A percentile compares a stretch with the other conserved stretches of the same genome.
phyloP scores from a whole-genome alignment of 2,797 vertebrate genomes.

The Microctenopoma lineatum region DNA sequence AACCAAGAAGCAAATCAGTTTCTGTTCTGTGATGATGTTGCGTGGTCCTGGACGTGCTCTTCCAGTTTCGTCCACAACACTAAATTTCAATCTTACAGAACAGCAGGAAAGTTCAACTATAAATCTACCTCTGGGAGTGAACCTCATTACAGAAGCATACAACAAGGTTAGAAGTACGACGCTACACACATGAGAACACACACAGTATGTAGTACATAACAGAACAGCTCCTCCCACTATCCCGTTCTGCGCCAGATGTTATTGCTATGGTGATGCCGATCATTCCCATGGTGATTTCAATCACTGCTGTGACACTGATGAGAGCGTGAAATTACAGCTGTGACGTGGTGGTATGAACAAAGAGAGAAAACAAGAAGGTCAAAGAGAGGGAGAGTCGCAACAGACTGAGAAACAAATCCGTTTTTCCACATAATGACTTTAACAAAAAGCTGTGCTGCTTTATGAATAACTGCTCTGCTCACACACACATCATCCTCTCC shows the following conservation, averaged over 20 bases:
- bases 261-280: constrained; percentile 43
- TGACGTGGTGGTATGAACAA: constrained; percentile 1
- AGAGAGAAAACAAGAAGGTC: not conserved
- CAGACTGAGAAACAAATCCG: not conserved
- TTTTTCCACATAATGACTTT: not conserved
- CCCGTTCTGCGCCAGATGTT: not conserved
- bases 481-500: not conserved
- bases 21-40: too few species aligned
- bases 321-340: constrained; percentile 21
- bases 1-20: too few species aligned
- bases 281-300: constrained; percentile 31
- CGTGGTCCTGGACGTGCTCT: too few species aligned
- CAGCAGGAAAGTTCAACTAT: not conserved
- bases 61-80: not conserved
- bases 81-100: too few species aligned
- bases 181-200: not conserved
- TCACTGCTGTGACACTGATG: constrained; percentile 29
- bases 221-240: not conserved
- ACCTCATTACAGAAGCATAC: not conserved
- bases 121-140: not conserved
- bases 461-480: not conserved
- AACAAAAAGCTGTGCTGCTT: not conserved
- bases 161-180: not conserved
- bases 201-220: not conserved
- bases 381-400: not conserved